Conservation (phyloP, 2,888 invertebrate genomes). For the Rhorus exstirpatorius region DNA sequence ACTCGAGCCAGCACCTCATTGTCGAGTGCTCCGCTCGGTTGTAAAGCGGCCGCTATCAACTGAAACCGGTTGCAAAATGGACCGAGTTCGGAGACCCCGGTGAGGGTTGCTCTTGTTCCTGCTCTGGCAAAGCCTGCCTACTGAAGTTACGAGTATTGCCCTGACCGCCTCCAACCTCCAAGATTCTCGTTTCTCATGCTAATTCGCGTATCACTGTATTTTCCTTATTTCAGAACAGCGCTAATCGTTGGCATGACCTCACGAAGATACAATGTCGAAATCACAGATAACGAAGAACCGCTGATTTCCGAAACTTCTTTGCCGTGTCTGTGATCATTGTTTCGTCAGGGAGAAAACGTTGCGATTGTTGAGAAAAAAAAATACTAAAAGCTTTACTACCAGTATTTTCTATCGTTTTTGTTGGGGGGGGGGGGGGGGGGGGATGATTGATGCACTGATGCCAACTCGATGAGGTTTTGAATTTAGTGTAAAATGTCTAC, state of each 20-base stretch:
- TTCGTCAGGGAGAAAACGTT: too few relatives aligned
- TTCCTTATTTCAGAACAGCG: neutral
- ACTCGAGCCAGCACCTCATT: constrained; percentile 60
- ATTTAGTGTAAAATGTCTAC: too few relatives aligned
- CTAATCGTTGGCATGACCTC: neutral
- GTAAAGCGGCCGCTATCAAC: constrained; percentile 35
- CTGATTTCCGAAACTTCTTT: neutral
- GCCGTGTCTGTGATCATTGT: too few relatives aligned
- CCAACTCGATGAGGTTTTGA: too few relatives aligned
- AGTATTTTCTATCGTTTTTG: too few relatives aligned
- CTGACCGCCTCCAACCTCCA: constrained; percentile 26
- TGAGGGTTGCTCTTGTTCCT: constrained; percentile 66
- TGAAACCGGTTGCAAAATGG: constrained; percentile 70
- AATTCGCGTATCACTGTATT: constrained; percentile 11
- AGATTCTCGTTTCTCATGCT: constrained; percentile 50
- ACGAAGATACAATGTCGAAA: neutral
- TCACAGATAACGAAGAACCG: neutral
- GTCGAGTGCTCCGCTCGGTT: constrained; percentile 32
- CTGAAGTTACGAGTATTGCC: constrained; percentile 39
- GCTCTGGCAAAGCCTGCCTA: constrained; percentile 29
- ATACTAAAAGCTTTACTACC: too few relatives aligned
- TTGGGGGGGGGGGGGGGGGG: too few relatives aligned
- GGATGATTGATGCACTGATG: too few relatives aligned
- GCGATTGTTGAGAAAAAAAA: too few relatives aligned
- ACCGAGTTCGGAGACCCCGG: constrained; percentile 66